Conservation (phyloP, 2,113 vertebrate genomes). For the Poicephalus meyeri region DNA sequence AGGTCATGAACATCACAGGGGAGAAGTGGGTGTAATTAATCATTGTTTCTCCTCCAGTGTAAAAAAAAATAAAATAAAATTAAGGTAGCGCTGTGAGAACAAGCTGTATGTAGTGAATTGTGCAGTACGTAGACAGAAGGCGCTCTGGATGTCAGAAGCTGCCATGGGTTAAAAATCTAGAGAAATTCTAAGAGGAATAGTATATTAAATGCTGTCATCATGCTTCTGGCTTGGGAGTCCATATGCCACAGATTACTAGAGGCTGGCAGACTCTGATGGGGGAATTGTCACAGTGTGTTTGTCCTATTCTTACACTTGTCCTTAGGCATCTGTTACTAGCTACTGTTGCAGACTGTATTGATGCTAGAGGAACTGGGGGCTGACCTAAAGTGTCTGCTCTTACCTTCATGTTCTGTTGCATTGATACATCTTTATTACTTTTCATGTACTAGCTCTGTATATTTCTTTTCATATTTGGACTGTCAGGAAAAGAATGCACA, state of each 20-base stretch:
- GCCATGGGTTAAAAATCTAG: neutral
- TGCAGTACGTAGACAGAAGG: neutral
- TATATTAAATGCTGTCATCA: neutral
- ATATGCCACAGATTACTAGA: accelerated
- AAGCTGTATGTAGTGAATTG: accelerated
- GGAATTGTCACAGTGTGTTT: neutral
- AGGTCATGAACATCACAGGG: neutral
- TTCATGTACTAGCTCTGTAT: neutral
- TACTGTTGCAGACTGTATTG: neutral
- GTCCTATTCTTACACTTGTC: neutral
- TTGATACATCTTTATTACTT: neutral
- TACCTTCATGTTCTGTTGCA: neutral
- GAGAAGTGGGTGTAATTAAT: neutral
- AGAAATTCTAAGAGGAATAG: neutral
- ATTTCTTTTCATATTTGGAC: neutral
- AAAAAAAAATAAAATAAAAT: neutral
- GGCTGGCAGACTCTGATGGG: neutral
- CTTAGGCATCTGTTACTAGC: neutral
- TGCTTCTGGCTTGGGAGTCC: neutral
- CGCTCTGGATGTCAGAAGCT: neutral
- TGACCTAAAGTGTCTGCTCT: accelerated
- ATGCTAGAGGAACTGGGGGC: neutral
- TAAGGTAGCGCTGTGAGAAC: neutral
- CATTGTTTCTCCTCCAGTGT: neutral
- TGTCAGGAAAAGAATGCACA: neutral